phyloP scores from a whole-genome alignment of 2,888 invertebrate genomes.

The Auanema sp. region DNA sequence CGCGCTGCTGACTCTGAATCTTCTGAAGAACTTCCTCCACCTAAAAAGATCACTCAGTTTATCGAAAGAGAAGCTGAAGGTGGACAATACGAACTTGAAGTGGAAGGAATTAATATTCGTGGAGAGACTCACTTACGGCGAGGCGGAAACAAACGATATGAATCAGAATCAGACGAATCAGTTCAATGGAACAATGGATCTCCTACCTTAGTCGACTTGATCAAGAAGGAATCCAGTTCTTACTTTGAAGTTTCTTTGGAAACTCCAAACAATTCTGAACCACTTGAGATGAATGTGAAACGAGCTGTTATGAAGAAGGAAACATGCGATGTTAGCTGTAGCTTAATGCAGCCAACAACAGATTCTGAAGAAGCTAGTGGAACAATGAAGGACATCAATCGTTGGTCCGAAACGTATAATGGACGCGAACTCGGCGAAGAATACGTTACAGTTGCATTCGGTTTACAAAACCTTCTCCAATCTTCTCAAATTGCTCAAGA shows the following conservation, averaged over 20 bases:
- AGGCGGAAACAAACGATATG: slow-evolving; percentile 31
- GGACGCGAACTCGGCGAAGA: slow-evolving; percentile 22
- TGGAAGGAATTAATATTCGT: slow-evolving; percentile 40
- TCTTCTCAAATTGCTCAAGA: slow-evolving; percentile 20
- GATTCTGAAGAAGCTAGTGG: slow-evolving; percentile 11
- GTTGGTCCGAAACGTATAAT: slow-evolving; percentile 20
- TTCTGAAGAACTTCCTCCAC: slow-evolving; percentile 30
- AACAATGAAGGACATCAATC: slow-evolving; percentile 6
- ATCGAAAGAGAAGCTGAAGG: slow-evolving; percentile 47
- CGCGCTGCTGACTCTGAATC: slow-evolving; percentile 42
- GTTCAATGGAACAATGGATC: slow-evolving; percentile 40
- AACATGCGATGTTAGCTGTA: slow-evolving; percentile 29
- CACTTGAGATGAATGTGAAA: slow-evolving; percentile 22
- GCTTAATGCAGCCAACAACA: slow-evolving; percentile 18
- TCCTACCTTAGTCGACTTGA: slow-evolving; percentile 48
- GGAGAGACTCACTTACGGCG: slow-evolving; percentile 36
- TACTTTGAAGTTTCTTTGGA: slow-evolving; percentile 58
- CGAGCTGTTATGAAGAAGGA: slow-evolving; percentile 38
- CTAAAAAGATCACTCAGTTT: slow-evolving; percentile 4
- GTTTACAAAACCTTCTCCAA: slow-evolving; percentile 18
- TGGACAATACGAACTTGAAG: slow-evolving; percentile 41
- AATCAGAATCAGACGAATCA: slow-evolving; percentile 41
- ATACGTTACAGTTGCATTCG: slow-evolving; percentile 23
- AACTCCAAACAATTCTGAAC: slow-evolving; percentile 38
- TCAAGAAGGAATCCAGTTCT: slow-evolving; percentile 57